Percentiles rank a stretch among this genome's conserved stretches.
phyloP scores from a whole-genome alignment of 1,140 invertebrate species.

The Papilio helenus region DNA sequence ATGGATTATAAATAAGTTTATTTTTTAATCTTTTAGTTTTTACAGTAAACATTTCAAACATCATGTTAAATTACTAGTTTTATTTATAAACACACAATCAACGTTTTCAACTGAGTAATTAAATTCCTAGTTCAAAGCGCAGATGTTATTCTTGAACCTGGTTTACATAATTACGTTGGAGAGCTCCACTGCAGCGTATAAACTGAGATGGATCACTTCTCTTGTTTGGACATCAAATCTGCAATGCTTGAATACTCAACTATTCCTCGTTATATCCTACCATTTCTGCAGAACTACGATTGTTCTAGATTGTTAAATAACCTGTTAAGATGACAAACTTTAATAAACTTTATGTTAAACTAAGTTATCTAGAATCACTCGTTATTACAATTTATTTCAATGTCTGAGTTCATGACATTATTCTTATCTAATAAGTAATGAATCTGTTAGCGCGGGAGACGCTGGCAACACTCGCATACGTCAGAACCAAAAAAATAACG shows the following conservation, averaged over 20 bases:
- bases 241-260: not conserved
- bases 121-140: not conserved
- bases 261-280: not conserved
- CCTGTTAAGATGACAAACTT: not conserved
- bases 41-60: not conserved
- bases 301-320: not conserved
- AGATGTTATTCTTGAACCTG: slow-evolving; percentile 2
- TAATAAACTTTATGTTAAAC: not conserved
- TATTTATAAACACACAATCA: not conserved
- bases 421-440: too few species aligned
- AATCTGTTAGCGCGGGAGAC: too few species aligned
- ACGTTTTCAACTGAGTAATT: not conserved
- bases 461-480: too few species aligned
- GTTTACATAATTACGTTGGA: not conserved
- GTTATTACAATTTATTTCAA: too few species aligned
- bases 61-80: too few species aligned
- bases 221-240: slow-evolving; percentile 8
- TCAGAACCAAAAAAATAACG: too few species aligned
- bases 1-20: not conserved
- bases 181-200: not conserved
- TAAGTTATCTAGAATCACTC: not conserved
- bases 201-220: not conserved
- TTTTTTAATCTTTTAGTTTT: not conserved
- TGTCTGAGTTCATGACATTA: too few species aligned
- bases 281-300: not conserved